Evolutionary conservation across 2,888 invertebrate species (phyloP), one percentile per base, ranked within the genome.

Genomic region (Drosophila quinaria): DNA sequence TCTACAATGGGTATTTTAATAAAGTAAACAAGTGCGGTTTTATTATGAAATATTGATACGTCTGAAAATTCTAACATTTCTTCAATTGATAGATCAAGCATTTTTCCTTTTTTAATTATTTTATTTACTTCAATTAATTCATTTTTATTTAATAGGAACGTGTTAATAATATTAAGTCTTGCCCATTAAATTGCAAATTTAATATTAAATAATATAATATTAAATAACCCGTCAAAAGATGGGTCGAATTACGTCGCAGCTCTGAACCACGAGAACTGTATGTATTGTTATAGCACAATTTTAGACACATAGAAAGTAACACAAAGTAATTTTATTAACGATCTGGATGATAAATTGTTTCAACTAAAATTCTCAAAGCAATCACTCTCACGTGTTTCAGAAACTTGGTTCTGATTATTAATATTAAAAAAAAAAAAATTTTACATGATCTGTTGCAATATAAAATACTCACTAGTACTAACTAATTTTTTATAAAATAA

Each of bases 381-480:
- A 22, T 29, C 29, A 31, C 29, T 10, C 47, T 47, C 47, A 29
- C 29, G 37, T n/a, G 37, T n/a, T 37, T 37, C n/a, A 37, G 13
- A 37, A 37, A 37, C 5, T 44, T 13, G 44, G 22, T 5, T 44
- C 19, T 44, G 15, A 39, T 39, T 39, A 39, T 39, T 39, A 39
- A 17, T 41, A 3, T 41, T 19, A 19, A 19, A 25, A 25, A 25
- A 25, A 25, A 25, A n/a, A n/a, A n/a, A n/a, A n/a, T n/a, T 37
- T 37, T n/a, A n/a, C 29, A n/a, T 42, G 11, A 46, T 46, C 25
- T 8, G 46, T 46, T 46, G 46, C 46, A 46, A 46, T n/a, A 46
- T 46, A 25, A 46, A 46, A 46, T 46, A n/a, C 15, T 10, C 29
- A 29, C 47, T 47, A 47, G 29, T 47, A 47, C 29, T 47, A 42